Evolutionary conservation across 2,113 vertebrate genomes (phyloP).

Genomic region (Calidris pugnax): DNA sequence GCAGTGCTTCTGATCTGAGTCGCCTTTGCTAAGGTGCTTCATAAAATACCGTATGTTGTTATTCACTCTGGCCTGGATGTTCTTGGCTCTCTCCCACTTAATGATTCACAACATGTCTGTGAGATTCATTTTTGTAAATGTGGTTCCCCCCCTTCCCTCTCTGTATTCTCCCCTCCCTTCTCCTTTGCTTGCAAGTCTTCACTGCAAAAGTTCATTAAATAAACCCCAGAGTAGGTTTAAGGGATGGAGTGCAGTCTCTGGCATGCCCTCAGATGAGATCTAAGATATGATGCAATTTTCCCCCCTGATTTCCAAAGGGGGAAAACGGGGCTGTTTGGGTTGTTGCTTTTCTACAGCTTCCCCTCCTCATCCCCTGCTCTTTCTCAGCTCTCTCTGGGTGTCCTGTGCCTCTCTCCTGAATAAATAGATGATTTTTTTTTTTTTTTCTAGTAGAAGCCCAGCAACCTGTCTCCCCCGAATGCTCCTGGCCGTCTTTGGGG

Average conservation of each 20-base stretch:
- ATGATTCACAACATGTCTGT: constrained; percentile 69
- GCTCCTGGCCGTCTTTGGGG: neutral
- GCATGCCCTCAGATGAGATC: neutral
- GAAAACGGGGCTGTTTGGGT: neutral
- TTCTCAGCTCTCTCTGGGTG: neutral
- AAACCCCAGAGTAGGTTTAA: neutral
- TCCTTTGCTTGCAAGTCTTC: constrained; percentile 6
- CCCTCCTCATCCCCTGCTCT: neutral
- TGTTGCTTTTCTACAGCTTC: neutral
- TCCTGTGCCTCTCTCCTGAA: neutral
- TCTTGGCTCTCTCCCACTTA: constrained; percentile 56
- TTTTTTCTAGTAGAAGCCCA: neutral
- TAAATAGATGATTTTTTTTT: neutral
- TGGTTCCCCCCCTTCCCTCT: neutral
- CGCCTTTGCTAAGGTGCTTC: constrained; percentile 56
- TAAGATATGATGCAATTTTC: neutral
- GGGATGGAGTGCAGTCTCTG: neutral
- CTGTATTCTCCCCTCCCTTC: neutral
- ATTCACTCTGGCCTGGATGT: constrained; percentile 56
- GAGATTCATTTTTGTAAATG: constrained; percentile 64
- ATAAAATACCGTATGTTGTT: constrained; percentile 49
- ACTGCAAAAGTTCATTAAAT: neutral
- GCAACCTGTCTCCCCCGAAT: neutral
- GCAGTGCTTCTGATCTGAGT: constrained; percentile 14
- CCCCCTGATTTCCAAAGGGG: neutral